These are phyloP conservation scores for Deilephila elpenor DNA, from an alignment of 2,888 invertebrate genomes.

Conservation along the genomic window DNA sequence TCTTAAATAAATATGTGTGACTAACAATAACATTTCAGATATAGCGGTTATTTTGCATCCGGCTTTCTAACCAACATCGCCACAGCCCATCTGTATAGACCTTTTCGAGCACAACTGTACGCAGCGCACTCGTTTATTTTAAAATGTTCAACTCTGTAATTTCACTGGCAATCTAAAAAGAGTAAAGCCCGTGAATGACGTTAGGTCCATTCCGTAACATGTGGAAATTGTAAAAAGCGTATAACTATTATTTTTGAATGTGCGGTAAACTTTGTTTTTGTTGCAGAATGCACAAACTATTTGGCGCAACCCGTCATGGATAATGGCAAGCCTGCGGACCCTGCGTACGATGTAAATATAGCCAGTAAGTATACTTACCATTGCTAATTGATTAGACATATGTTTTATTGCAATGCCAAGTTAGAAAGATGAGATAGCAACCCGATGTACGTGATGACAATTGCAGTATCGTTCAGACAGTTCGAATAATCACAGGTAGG, in stretches of 20 bases:
- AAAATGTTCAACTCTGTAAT: neutral
- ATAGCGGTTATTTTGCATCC: too few relatives aligned
- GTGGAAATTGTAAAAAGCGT: neutral
- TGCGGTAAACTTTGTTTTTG: conserved; percentile 41
- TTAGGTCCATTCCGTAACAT: neutral
- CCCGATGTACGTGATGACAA: too few relatives aligned
- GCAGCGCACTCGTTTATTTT: neutral
- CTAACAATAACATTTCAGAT: too few relatives aligned
- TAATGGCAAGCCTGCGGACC: conserved; percentile 60
- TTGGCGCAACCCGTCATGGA: conserved; percentile 66
- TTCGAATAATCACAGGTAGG: too few relatives aligned
- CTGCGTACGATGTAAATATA: conserved; percentile 70
- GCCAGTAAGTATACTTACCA: conserved; percentile 67
- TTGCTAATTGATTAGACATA: too few relatives aligned
- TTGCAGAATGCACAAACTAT: conserved; percentile 78
- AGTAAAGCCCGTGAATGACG: neutral
- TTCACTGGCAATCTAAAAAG: neutral
- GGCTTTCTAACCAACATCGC: too few relatives aligned
- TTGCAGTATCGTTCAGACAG: too few relatives aligned
- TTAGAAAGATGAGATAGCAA: too few relatives aligned
- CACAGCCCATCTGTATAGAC: too few relatives aligned
- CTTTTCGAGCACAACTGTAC: neutral
- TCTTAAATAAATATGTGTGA: too few relatives aligned
- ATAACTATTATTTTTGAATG: neutral
- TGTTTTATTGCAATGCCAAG: too few relatives aligned